These are phyloP conservation scores for Montipora cactus DNA, from an alignment of 64 coral and sea anemone species.

Conservation along the genomic window DNA sequence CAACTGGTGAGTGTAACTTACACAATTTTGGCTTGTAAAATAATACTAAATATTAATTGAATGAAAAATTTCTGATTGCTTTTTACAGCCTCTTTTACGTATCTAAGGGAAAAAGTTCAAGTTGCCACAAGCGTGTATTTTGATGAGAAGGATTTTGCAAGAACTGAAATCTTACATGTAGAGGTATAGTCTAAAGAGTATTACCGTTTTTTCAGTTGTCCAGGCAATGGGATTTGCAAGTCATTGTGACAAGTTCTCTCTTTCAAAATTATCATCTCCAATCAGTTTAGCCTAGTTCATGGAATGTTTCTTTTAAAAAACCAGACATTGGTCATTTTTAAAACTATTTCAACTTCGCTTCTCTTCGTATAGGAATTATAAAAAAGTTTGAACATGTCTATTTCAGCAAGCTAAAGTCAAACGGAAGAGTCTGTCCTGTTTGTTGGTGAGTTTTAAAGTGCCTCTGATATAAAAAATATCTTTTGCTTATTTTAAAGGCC, in stretches of 20 bases:
- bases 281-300: no score
- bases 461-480: no score
- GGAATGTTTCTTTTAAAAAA: no score
- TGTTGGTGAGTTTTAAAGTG: conserved; percentile 57
- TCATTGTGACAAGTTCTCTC: no score
- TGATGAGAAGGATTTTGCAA: conserved; percentile 87
- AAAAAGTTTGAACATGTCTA: conserved; percentile 79
- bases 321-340: background rate
- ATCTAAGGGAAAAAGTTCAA: conserved; percentile 82
- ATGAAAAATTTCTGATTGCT: no score
- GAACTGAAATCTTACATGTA: conserved; percentile 78
- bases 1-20: no score
- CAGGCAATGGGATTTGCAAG: no score
- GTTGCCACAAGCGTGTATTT: conserved; percentile 94
- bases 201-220: background rate
- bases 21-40: background rate
- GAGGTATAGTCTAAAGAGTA: background rate
- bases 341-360: background rate
- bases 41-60: background rate
- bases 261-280: no score
- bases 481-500: no score
- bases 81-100: conserved; percentile 73
- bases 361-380: conserved; percentile 63
- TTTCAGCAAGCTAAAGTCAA: conserved; percentile 53
- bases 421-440: conserved; percentile 68